A percentile compares a stretch with the other conserved stretches of the same genome.
Conservation (phyloP, 2,113 vertebrate species). For the Podilymbus podiceps region DNA sequence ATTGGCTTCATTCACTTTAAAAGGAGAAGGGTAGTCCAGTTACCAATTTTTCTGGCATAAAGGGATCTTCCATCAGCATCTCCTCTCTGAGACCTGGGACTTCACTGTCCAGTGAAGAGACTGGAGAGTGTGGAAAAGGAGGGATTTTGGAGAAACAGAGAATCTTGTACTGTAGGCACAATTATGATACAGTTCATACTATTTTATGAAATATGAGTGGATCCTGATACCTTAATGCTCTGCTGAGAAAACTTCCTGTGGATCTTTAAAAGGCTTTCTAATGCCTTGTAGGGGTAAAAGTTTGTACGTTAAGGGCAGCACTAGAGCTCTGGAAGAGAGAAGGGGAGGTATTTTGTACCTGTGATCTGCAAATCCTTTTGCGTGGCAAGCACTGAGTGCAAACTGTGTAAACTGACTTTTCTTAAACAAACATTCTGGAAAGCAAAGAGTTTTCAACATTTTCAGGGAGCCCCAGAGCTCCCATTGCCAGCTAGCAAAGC, state of each 20-base stretch:
- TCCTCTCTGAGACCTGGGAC: not conserved
- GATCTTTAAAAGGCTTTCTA: not conserved
- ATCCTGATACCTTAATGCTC: not conserved
- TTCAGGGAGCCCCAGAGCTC: not conserved
- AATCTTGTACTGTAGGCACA: not conserved
- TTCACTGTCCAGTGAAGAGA: not conserved
- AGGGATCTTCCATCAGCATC: not conserved
- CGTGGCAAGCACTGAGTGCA: not conserved
- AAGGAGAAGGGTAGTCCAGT: not conserved
- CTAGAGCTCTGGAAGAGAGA: not conserved
- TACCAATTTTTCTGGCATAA: not conserved
- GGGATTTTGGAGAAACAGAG: not conserved
- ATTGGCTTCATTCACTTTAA: not conserved
- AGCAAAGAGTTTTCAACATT: not conserved
- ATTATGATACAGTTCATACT: not conserved
- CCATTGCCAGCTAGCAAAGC: not conserved
- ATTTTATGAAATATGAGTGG: not conserved
- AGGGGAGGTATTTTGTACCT: not conserved
- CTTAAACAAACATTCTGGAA: not conserved
- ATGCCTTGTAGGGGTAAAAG: not conserved
- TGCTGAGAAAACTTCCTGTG: not conserved
- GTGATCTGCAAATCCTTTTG: not conserved
- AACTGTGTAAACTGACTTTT: conserved; percentile 4
- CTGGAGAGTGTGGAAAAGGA: not conserved
- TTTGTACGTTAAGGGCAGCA: not conserved